Evolutionary conservation across 2,797 vertebrate genomes (phyloP).

Genomic region (Arremon aurantiirostris): DNA sequence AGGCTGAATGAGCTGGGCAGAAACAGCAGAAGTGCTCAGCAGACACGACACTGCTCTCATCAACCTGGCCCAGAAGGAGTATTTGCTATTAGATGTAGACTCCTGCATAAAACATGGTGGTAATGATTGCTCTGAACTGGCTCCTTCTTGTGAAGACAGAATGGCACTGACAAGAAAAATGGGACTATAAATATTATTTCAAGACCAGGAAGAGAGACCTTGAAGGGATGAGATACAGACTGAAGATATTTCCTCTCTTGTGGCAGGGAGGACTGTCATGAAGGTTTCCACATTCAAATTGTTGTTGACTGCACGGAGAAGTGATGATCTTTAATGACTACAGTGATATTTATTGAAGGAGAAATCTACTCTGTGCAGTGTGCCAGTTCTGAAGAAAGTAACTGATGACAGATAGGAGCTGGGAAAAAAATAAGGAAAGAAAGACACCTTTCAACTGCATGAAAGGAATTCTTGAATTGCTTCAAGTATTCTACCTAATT

Average conservation of each 20-base stretch:
- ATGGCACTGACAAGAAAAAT: background rate
- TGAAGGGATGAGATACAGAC: background rate
- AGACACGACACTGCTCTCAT: background rate
- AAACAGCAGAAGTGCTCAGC: background rate
- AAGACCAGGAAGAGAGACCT: background rate
- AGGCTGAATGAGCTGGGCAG: background rate
- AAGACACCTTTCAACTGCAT: conserved; percentile 1
- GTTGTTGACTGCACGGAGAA: background rate
- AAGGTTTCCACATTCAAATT: background rate
- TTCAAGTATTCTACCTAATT: conserved; percentile 45
- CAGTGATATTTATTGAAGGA: background rate
- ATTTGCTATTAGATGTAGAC: background rate
- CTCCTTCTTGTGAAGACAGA: background rate
- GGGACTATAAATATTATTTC: conserved; percentile 27
- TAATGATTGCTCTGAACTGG: conserved; percentile 5
- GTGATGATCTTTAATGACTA: background rate
- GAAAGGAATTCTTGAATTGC: conserved; percentile 1
- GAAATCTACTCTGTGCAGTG: background rate
- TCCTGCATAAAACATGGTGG: conserved; percentile 28
- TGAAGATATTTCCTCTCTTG: background rate
- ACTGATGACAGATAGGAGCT: background rate
- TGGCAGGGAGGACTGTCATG: background rate
- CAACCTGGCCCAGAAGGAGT: background rate
- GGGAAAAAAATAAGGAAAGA: background rate
- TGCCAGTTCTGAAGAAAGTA: background rate